Evolutionary conservation across 2,797 vertebrate species (phyloP), one percentile per base, ranked within the genome.

Genomic region (Taenioides sp.): DNA sequence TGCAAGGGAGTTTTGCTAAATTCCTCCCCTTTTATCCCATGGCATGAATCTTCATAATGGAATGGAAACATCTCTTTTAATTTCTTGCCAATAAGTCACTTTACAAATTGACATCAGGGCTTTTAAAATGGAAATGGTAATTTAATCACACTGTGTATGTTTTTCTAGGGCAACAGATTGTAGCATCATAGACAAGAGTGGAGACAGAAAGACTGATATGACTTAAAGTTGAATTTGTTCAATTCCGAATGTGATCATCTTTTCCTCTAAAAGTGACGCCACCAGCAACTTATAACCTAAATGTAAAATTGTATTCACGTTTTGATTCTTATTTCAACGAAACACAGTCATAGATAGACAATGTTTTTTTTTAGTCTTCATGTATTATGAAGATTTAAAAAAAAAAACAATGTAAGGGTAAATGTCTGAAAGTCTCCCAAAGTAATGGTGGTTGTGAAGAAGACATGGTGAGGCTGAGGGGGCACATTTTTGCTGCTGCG

Each of bases 111-210:
- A 77, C 80, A 82, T 87, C 59, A 76, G 64, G 68, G 63, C 74
- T 84, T 86, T 80, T 84, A 91, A 79, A 88, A 86, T 80, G 80
- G 66, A 84, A 83, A 89, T 78, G 80, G 79, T 87, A 84, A 90
- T 87, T 88, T 76, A 87, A 90, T 88, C 71, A 82, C 52, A 20
- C 76, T 43, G 7, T 86, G 70, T 73, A 84, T 64, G 77, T 82
- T 78, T 90, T 86, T 86, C 80, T 85, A 64, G 71, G 86, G 79
- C 85, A 82, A 82, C 69, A 80, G 82, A 83, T 77, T 77, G 73
- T 68, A 72, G 80, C 78, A 72, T 81, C 64, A 58, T 58, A 55
- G 74, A 63, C 69, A 78, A 28, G 72, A 81, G 69, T 59, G 18
- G 63, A 72, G 69, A 76, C 37, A 76, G 68, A 73, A 34, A 79